Evolutionary conservation across 37 sponge, comb jelly and placozoan genomes (phyloP), one percentile per base, ranked within the genome.

Genomic region (Corticium candelabrum): DNA sequence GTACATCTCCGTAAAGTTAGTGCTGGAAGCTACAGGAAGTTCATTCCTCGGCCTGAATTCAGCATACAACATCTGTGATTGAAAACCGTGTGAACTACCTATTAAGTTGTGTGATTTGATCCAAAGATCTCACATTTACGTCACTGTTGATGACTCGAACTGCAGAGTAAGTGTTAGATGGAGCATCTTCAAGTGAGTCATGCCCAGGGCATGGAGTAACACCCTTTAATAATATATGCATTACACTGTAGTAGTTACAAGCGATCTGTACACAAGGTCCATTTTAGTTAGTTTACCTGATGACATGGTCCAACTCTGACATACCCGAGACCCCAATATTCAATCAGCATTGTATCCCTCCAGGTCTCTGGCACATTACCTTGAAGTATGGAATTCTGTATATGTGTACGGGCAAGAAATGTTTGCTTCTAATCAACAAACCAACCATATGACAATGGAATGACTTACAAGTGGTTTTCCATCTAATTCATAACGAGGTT

Each of bases 261-360:
- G n/a, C n/a, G n/a, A n/a, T n/a, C n/a, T n/a, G n/a, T n/a, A n/a
- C n/a, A n/a, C n/a, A n/a, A n/a, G n/a, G n/a, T n/a, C n/a, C 62
- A 21, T 50, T 50, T 50, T 50, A 27, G 11, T 50, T 50, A 11
- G 15, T 21, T 50, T 50, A 50, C 62, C 15, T 50, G 11, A 11
- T 21, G 11, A 21, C 62, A 50, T 50, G 62, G 62, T 11, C 62
- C 62, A 27, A 86, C 68, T 21, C 77, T 11, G 1, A 90, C 87
- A 41, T 89, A 68, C 0, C 89, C 89, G 21, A 85, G 83, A 67
- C 78, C 83, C 90, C 90, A 90, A 57, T 90, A 90, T 69, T 90
- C 90, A 0, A 90, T 77, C 76, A 84, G 83, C 69, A 80, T 80
- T 33, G 43, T 83, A 27, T 90, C 87, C 21, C 84, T 74, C 38